phyloP scores from a whole-genome alignment of 2,888 invertebrate species.

The Platycheirus albimanus region DNA sequence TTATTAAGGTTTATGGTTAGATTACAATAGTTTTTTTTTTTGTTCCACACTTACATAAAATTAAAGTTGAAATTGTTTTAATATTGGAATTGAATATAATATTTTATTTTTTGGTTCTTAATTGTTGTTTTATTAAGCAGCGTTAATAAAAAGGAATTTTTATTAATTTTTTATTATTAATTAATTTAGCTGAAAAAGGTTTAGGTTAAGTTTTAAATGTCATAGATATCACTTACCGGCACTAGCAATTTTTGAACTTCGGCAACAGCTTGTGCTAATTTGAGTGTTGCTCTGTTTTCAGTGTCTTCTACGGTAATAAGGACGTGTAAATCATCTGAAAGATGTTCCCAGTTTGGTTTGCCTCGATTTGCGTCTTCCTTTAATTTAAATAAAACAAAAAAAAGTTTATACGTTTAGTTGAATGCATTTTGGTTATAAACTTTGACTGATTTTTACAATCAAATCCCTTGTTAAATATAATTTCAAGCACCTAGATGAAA shows the following conservation, averaged over 20 bases:
- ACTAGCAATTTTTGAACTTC: slow-evolving; percentile 99
- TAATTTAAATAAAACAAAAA: slow-evolving; percentile 36
- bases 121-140: slow-evolving; percentile 55
- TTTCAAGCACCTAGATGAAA: no score
- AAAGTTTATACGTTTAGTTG: no score
- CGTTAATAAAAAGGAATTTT: slow-evolving; percentile 55
- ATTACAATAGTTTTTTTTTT: slow-evolving; percentile 18
- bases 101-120: slow-evolving; percentile 11
- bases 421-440: no score
- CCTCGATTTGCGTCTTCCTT: slow-evolving; percentile 99
- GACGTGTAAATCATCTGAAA: slow-evolving; percentile 99
- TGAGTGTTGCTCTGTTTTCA: slow-evolving; percentile 97
- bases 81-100: slow-evolving; percentile 32
- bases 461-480: no score
- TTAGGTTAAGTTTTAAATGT: slow-evolving; percentile 9
- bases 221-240: slow-evolving; percentile 88
- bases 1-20: no score
- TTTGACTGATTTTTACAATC: no score
- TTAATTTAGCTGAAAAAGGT: slow-evolving; percentile 62
- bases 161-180: slow-evolving; percentile 56
- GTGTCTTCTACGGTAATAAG: slow-evolving; percentile 99
- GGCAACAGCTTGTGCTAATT: slow-evolving; percentile 97
- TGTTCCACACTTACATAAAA: slow-evolving; percentile 52
- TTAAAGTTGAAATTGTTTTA: slow-evolving; percentile 27
- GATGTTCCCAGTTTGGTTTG: slow-evolving; percentile 99